Base-by-base conservation (phyloP, 2,797 vertebrate genomes). In the Acanthiza pusilla region DNA sequence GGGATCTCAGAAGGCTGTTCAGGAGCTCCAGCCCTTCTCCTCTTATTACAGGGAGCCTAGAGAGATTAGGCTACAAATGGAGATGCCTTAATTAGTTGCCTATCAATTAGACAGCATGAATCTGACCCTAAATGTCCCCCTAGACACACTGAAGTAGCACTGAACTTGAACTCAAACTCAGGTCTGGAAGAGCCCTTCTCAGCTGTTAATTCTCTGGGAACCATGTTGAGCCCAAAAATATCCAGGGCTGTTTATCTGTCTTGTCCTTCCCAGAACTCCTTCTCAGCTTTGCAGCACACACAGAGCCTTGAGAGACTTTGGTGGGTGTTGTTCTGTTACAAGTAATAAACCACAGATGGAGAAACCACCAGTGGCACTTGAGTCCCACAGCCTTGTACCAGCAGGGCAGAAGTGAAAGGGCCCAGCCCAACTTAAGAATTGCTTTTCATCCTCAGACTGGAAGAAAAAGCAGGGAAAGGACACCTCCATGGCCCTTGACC, bases 361-460 rank as follows among this genome's bases (percentile, higher is more conserved):
- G 73, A 63, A 55, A 51, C 20, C 20, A 19, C 7, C 36, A 30
- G 65, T 6, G 47, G 25, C 34, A 13, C 23, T 36, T 22, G 8
- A 2, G 19, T 63, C 45, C 42, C 0, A 0, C 12, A 55, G 43
- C 9, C 30, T 17, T 60, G 17, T 66, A 32, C 18, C 53, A 14
- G 16, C 18, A 32, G 45, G 34, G 21, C 16, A 51, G 38, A 65
- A 68, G 13, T 11, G 57, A 50, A 85, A 45, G 36, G 27, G 20
- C 54, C 57, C 36, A n/a, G 45, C 30, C 40, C 30, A n/a, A 16
- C 17, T 43, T 34, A 13, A 48, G 55, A 80, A 61, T 8, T 45
- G 62, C 13, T 15, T 11, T 42, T 40, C 13, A 21, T 38, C 38
- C 53, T 38, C 48, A 32, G 12, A 19, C 8, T 65, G 32, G 57